phyloP scores from a whole-genome alignment of 2,888 invertebrate genomes.

The Xestia rhomboidea region DNA sequence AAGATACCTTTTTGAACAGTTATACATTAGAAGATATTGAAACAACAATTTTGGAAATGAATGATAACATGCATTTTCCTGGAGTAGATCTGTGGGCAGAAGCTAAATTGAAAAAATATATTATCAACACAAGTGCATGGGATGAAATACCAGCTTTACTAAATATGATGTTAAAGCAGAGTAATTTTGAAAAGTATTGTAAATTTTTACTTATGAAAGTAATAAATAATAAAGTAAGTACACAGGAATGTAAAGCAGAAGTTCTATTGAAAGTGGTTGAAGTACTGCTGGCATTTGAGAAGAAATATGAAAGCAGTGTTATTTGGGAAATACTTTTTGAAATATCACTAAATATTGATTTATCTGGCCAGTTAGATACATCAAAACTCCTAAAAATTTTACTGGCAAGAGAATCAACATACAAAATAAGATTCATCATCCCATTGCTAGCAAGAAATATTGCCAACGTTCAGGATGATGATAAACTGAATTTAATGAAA shows the following conservation, averaged over 20 bases:
- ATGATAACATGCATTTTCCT: conserved; percentile 69
- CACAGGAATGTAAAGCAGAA: conserved; percentile 60
- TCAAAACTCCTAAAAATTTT: conserved; percentile 65
- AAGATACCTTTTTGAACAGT: conserved; percentile 66
- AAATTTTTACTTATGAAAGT: conserved; percentile 73
- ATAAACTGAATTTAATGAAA: conserved; percentile 70
- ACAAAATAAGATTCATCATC: conserved; percentile 79
- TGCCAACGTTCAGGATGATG: conserved; percentile 52
- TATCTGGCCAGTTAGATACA: conserved; percentile 63
- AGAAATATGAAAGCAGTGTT: conserved; percentile 70
- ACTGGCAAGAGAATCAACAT: conserved; percentile 65
- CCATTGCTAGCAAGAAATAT: conserved; percentile 79
- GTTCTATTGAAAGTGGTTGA: conserved; percentile 69
- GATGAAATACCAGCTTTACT: conserved; percentile 72
- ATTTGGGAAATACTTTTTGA: conserved; percentile 81
- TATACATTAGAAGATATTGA: conserved; percentile 64
- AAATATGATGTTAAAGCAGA: conserved; percentile 69
- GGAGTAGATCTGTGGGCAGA: conserved; percentile 81
- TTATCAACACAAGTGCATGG: conserved; percentile 73
- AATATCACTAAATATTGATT: conserved; percentile 73
- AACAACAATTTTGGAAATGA: conserved; percentile 71
- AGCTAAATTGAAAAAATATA: conserved; percentile 70
- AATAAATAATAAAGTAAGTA: conserved; percentile 68
- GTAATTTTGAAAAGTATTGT: conserved; percentile 77
- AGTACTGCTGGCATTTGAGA: conserved; percentile 72